These are phyloP conservation scores for Iphiclides podalirius DNA, from an alignment of 2,888 invertebrate genomes.

Conservation along the genomic window DNA sequence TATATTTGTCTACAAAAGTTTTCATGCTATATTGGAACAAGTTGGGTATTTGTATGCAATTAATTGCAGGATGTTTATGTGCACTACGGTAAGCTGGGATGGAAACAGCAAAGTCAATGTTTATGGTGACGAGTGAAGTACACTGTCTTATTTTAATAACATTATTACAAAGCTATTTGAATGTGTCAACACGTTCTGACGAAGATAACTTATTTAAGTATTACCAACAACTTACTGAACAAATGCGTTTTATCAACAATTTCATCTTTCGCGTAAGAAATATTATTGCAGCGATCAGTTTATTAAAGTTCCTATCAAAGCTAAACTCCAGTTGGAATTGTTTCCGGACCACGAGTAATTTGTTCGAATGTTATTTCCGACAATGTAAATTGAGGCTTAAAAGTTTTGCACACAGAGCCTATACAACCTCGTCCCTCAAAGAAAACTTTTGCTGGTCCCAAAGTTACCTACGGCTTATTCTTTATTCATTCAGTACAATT, in stretches of 20 bases:
- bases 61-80: slow-evolving; percentile 64
- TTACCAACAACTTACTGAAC: too few species aligned
- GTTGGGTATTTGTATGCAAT: slow-evolving; percentile 38
- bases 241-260: too few species aligned
- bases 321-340: slow-evolving; percentile 1
- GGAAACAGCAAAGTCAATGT: slow-evolving; percentile 25
- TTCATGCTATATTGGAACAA: not conserved
- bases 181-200: not conserved
- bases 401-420: slow-evolving; percentile 40
- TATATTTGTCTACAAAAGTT: not conserved
- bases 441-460: slow-evolving; percentile 39
- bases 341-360: slow-evolving; percentile 14
- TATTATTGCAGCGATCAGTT: too few species aligned
- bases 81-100: slow-evolving; percentile 30
- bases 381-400: slow-evolving; percentile 46
- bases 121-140: slow-evolving; percentile 17
- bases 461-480: slow-evolving; percentile 44
- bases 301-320: too few species aligned
- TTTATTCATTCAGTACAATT: slow-evolving; percentile 63
- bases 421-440: slow-evolving; percentile 35
- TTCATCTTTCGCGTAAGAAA: too few species aligned
- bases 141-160: slow-evolving; percentile 16
- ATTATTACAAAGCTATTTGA: slow-evolving; percentile 7
- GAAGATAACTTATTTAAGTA: too few species aligned
- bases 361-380: slow-evolving; percentile 31